Base-by-base conservation (phyloP, 2,888 invertebrate genomes). In the Glaucopsyche alexis region DNA sequence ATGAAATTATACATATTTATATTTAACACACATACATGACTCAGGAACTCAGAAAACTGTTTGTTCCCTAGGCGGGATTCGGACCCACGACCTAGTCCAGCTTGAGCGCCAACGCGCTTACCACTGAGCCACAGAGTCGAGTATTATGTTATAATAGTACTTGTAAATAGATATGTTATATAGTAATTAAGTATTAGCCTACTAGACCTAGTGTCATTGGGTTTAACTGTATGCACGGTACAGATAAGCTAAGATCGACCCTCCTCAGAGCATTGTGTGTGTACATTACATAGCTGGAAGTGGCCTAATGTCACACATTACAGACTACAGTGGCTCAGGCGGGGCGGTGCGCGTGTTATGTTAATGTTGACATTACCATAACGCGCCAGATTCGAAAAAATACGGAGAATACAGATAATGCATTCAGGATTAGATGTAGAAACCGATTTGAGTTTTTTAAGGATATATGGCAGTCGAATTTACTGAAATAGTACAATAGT, bases 371-470 rank as follows among this genome's bases (percentile, higher is more conserved):
- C 38, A 38, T 60, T 60, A 60, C 60, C 60, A 60, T 60, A 60
- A 60, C 29, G 29, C 60, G 11, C 29, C 60, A 60, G 16, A 55
- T 19, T 19, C 60, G 38, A 29, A 60, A 60, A 60, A 60, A 60
- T 60, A 60, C 60, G 29, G 29, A 13, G 29, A 29, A 29, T 38
- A 55, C 55, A 60, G 60, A 60, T 60, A 60, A 60, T 60, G 60
- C 60, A 60, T 60, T 14, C 60, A 13, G 60, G 11, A 19, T 29
- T 7, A 29, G 19, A 19, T 16, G 13, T 3, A 60, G 13, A 11
- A 29, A 13, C 60, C 60, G 2, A 2, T 47, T 13, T 60, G 11
- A 29, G 13, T 11, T 9, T 0, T 60, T 60, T 29, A 29, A 16
- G 8, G 55, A 16, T 16, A 52, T 52, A 42, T 42, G 42, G 42